Conservation (phyloP, 2,888 invertebrate genomes). For the Acrobasis consociella region DNA sequence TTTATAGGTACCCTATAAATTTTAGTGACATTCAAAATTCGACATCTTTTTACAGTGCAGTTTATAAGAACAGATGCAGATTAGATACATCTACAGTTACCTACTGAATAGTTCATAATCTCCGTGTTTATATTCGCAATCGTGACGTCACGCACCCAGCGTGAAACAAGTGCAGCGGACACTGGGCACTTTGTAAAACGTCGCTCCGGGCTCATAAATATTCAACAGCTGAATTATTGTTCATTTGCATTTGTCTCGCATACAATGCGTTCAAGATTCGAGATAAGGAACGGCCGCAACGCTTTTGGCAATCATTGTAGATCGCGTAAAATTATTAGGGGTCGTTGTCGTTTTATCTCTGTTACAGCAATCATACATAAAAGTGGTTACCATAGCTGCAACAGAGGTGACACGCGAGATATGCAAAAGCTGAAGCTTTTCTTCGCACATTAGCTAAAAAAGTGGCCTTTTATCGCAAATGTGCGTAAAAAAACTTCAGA, state of each 20-base stretch:
- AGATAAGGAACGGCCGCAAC: conserved; percentile 5
- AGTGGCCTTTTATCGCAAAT: too few relatives aligned
- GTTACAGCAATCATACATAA: too few relatives aligned
- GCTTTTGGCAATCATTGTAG: conserved; percentile 17
- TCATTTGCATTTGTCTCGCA: conserved; percentile 17
- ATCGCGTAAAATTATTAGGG: conserved; percentile 9
- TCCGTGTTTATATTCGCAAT: conserved; percentile 35
- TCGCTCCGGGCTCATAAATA: conserved; percentile 50
- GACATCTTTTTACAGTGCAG: neutral
- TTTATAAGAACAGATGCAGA: neutral
- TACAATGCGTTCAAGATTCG: conserved; percentile 16
- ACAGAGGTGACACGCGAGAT: neutral
- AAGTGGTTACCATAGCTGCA: neutral
- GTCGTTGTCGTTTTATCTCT: too few relatives aligned
- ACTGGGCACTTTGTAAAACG: conserved; percentile 58
- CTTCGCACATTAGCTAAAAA: too few relatives aligned
- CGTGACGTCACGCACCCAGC: conserved; percentile 64
- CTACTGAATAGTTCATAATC: conserved; percentile 14
- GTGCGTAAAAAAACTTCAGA: too few relatives aligned
- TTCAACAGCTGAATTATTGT: conserved; percentile 11
- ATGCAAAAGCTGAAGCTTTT: neutral
- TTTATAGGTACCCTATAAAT: too few relatives aligned
- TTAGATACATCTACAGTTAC: neutral
- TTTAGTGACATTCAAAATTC: too few relatives aligned
- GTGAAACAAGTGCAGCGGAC: conserved; percentile 53